Evolutionary conservation across 2,797 vertebrate species (phyloP), one percentile per base, ranked within the genome.

Genomic region (Neopelma chrysocephalum): DNA sequence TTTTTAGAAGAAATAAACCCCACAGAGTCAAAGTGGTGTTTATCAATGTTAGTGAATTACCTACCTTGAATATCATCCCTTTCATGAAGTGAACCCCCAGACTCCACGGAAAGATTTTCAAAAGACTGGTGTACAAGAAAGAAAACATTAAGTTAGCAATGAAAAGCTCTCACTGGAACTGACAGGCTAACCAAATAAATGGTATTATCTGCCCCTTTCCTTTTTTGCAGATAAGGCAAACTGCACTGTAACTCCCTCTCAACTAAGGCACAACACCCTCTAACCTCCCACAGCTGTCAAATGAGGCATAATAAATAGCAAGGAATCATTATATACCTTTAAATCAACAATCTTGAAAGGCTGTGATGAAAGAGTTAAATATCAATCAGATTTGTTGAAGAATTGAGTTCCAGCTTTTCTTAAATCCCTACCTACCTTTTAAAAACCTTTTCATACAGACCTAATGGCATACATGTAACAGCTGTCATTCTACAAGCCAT

Each of bases 91-190:
- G 98, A 98, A 97, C 98, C 98, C 92, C 98, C 98, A 89, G 98
- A 99, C 97, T 99, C 98, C 98, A 99, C 96, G 42, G 98, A 98
- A 83, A 99, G 98, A 95, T 99, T 99, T 98, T 99, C 99, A 97
- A 98, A 99, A 88, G 99, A 99, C 99, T 99, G 27, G 32, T 47
- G 5, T 91, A 73, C 9, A 96, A 77, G 48, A 71, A 97, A 96
- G 27, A 96, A 97, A 97, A 94, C 31, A 92, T 54, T 69, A 72
- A n/a, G 64, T 97, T 94, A 97, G 82, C 12, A 54, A 82, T 97
- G 70, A 84, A 93, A 73, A 96, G 56, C 47, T 72, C 76, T 75
- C 87, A 51, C 45, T 73, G 42, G 18, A 79, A 92, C 38, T 43
- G 22, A 77, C 17, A 92, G 12, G 21, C 31, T 62, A 88, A 50